Evolutionary conservation across 1,140 invertebrate genomes (phyloP).

Genomic region (Trachymyrmex cornetzi): DNA sequence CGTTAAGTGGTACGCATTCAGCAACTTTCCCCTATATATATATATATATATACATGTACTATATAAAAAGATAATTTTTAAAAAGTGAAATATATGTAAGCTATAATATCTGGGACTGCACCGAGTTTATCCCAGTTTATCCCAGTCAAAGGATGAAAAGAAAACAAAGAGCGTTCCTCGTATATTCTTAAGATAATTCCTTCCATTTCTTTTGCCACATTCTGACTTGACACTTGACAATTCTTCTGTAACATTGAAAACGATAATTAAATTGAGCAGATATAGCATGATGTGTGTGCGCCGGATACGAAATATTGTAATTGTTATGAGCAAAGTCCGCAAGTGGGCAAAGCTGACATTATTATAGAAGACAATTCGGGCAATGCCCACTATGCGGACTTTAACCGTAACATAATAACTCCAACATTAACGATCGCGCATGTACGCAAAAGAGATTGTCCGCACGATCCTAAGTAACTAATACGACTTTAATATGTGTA

Average conservation of each 20-base stretch:
- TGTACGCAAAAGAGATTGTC: conserved; percentile 51
- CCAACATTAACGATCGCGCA: conserved; percentile 22
- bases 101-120: background rate
- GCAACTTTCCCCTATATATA: too few relatives aligned
- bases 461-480: conserved; percentile 45
- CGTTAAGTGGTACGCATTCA: too few relatives aligned
- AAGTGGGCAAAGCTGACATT: too few relatives aligned
- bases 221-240: background rate
- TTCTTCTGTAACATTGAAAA: conserved; percentile 1
- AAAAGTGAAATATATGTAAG: background rate
- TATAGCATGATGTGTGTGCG: conserved; percentile 6
- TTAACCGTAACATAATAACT: conserved; percentile 1
- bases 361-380: too few relatives aligned
- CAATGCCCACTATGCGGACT: too few relatives aligned
- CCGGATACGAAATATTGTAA: conserved; percentile 52
- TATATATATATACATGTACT: too few relatives aligned
- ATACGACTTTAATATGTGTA: conserved; percentile 47
- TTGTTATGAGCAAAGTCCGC: too few relatives aligned
- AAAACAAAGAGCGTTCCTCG: background rate
- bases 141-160: too few relatives aligned
- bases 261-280: background rate
- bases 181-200: background rate
- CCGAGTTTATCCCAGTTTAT: too few relatives aligned
- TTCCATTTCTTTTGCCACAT: background rate
- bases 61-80: background rate